These are phyloP conservation scores for Rhinolophus ferrumequinum DNA, from an alignment of 2,113 vertebrate species.

Conservation along the genomic window DNA sequence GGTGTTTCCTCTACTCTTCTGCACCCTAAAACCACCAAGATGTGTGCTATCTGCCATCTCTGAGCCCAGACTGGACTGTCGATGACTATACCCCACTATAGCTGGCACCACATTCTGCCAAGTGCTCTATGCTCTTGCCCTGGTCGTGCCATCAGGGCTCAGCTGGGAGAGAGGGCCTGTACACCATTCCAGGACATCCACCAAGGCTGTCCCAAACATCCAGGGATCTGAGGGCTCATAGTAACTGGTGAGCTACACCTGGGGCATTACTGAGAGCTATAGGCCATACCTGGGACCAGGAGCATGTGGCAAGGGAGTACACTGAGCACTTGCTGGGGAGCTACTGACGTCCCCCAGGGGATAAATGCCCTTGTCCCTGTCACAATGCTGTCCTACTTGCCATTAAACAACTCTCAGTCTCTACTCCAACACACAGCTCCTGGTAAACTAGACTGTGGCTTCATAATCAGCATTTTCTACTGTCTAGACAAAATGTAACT, in stretches of 20 bases:
- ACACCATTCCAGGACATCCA: background rate
- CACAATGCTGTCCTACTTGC: background rate
- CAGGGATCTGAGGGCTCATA: background rate
- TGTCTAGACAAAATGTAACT: too few relatives aligned
- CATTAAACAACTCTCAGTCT: background rate
- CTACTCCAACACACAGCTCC: too few relatives aligned
- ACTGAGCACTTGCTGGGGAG: rapidly evolving
- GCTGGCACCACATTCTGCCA: background rate
- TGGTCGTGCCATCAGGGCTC: background rate
- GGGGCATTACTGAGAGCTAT: background rate
- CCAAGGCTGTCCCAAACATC: background rate
- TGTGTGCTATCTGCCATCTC: background rate
- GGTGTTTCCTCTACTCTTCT: background rate
- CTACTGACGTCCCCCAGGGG: background rate
- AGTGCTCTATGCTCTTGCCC: background rate
- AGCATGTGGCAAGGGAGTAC: rapidly evolving
- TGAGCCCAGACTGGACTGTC: background rate
- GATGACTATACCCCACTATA: too few relatives aligned
- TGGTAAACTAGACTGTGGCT: background rate
- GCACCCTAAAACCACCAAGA: background rate
- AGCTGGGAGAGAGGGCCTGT: background rate
- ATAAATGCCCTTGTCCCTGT: background rate
- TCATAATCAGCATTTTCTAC: too few relatives aligned
- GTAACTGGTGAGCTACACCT: rapidly evolving
- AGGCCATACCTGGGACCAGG: too few relatives aligned